These are phyloP conservation scores for Rattus rattus DNA, from an alignment of 2,113 vertebrate species.

Conservation along the genomic window DNA sequence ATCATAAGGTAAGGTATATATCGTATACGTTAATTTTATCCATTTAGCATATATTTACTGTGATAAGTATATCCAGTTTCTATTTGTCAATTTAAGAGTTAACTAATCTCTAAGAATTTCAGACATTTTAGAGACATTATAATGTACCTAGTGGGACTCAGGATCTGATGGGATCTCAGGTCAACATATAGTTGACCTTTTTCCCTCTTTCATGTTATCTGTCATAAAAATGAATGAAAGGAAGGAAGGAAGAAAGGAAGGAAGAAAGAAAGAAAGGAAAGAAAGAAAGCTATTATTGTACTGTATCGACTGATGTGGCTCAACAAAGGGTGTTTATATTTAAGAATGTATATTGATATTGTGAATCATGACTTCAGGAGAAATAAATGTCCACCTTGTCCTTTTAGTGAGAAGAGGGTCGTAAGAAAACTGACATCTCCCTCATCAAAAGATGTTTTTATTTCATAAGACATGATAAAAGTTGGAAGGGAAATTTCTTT, in stretches of 20 bases:
- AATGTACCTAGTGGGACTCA: background rate
- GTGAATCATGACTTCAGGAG: background rate
- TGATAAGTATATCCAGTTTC: background rate
- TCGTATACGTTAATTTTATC: background rate
- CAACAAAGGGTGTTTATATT: slow-evolving; percentile 2
- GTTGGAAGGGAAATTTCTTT: background rate
- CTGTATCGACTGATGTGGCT: background rate
- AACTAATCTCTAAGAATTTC: background rate
- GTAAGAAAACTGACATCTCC: background rate
- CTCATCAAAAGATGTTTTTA: background rate
- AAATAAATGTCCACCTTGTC: too few relatives aligned
- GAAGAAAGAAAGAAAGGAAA: background rate
- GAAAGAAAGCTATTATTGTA: background rate
- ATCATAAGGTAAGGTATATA: background rate
- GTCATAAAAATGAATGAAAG: background rate
- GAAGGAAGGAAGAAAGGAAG: background rate
- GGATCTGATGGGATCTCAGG: background rate
- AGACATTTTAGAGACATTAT: background rate
- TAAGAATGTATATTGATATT: background rate
- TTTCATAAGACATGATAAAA: slow-evolving; percentile 16
- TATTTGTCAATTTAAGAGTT: background rate
- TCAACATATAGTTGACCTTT: background rate
- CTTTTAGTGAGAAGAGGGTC: background rate
- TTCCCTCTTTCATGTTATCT: background rate
- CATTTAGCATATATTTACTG: background rate